Evolutionary conservation across 2,113 vertebrate species (phyloP), one percentile per base, ranked within the genome.

Genomic region (Thalassarche chlororhynchos): DNA sequence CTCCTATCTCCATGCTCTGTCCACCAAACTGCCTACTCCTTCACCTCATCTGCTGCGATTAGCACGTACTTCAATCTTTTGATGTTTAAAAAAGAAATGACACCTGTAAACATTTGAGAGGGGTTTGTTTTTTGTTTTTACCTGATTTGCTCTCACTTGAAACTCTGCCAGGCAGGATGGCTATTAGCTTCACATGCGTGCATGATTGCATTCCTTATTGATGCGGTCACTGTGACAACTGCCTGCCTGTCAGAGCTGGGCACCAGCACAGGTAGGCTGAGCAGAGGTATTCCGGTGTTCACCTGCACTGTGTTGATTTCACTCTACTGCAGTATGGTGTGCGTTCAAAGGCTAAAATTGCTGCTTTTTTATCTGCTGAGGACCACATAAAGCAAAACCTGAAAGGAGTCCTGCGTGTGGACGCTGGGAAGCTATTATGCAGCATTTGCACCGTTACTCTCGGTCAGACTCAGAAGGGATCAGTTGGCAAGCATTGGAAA

Each of bases 351-450:
- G 70, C 91, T 85, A 62, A 90, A 96, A 83, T 17, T 85, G 70
- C 46, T 94, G 74, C 87, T 86, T 80, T 94, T 83, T 80, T 42
- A 19, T 95, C 75, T 96, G 93, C 74, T 91, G 96, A 83, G 81
- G 62, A 51, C 68, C 42, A n/a, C 65, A 14, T 42, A 62, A 76
- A 91, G 74, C 77, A 91, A 42, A 83, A 54, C 29, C 61, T 77
- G 84, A 58, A 86, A 44, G 84, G 66, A 91, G 60, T 70, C 49
- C 78, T 90, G 93, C 81, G 6, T 1, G 0, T 69, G 93, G 78
- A 10, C 87, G 84, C 42, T 88, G 89, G 91, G 51, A 55, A 58
- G 91, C 72, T 72, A 1, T 34, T 72, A 4, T 14, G 40, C 81
- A 79, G 87, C 54, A 17, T 58, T 91, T 89, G 62, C 84, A n/a